Percentiles rank a stretch among this genome's conserved stretches.
These are phyloP conservation scores for Emys orbicularis DNA, from an alignment of 2,797 vertebrate genomes.

Conservation along the genomic window DNA sequence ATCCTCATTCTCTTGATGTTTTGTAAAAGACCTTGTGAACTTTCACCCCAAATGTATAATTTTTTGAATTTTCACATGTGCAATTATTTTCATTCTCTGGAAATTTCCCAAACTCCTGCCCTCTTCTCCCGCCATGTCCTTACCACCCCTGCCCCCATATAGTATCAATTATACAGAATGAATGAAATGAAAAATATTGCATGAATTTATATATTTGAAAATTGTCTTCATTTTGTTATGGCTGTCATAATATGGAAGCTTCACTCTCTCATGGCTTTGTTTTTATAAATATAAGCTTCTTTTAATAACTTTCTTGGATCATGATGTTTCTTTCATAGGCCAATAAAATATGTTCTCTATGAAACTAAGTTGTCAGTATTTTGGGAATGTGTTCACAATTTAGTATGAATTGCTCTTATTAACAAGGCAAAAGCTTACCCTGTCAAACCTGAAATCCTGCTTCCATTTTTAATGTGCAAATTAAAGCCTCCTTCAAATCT, in stretches of 20 bases:
- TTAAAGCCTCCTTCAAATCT: conserved; percentile 78
- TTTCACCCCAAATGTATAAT: neutral
- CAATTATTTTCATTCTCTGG: neutral
- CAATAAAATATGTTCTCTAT: conserved; percentile 34
- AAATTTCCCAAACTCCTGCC: neutral
- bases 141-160: neutral
- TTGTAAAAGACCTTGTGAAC: neutral
- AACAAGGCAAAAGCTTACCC: conserved; percentile 75
- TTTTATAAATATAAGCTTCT: conserved; percentile 29
- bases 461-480: conserved; percentile 81
- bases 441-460: conserved; percentile 77
- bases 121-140: accelerated
- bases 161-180: accelerated
- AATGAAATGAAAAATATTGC: neutral
- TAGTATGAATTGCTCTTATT: conserved; percentile 74
- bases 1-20: conserved; percentile 24
- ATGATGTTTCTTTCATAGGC: conserved; percentile 48
- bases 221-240: conserved; percentile 6
- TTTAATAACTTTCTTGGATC: conserved; percentile 44
- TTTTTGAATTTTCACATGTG: neutral
- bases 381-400: conserved; percentile 70
- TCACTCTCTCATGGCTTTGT: neutral
- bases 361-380: conserved; percentile 67
- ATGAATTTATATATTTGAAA: conserved; percentile 20
- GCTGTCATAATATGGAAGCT: neutral